Evolutionary conservation across 2,797 vertebrate species (phyloP).

Genomic region (Neosilurus hyrtlii): DNA sequence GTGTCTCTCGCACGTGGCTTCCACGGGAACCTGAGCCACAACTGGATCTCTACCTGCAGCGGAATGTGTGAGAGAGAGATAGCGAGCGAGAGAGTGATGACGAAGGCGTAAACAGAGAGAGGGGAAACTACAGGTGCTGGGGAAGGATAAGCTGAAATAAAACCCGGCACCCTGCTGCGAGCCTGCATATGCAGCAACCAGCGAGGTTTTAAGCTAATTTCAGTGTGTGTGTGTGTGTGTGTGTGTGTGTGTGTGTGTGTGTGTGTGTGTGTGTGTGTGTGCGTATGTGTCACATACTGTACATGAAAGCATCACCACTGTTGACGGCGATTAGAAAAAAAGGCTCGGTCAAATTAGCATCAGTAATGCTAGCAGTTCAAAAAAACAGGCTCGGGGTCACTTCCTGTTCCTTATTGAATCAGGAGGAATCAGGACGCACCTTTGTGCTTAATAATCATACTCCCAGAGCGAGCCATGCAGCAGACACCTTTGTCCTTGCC

Average conservation of each 20-base stretch:
- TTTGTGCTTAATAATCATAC: background rate
- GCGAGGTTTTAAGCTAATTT: conserved; percentile 23
- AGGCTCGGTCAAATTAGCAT: background rate
- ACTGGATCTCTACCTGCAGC: conserved; percentile 30
- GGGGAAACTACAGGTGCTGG: conserved; percentile 31
- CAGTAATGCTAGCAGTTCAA: background rate
- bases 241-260: background rate
- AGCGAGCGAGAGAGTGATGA: conserved; percentile 11
- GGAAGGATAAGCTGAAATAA: conserved; percentile 32
- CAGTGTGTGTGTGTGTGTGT: no score
- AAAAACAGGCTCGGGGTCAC: background rate
- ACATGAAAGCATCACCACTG: background rate
- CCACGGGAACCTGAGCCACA: conserved; percentile 1
- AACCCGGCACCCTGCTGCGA: conserved; percentile 25
- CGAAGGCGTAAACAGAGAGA: conserved; percentile 13
- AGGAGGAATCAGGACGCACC: conserved; percentile 1
- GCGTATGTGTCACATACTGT: background rate
- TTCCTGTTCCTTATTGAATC: background rate
- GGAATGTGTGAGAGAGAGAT: conserved; percentile 11
- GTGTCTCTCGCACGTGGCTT: conserved; percentile 43
- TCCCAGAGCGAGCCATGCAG: conserved; percentile 6
- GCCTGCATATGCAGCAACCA: conserved; percentile 39
- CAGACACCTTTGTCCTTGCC: conserved; percentile 41
- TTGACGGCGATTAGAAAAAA: background rate
- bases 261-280: no score